Conservation (phyloP, 2,888 invertebrate genomes). For the Melanostoma scalare region DNA sequence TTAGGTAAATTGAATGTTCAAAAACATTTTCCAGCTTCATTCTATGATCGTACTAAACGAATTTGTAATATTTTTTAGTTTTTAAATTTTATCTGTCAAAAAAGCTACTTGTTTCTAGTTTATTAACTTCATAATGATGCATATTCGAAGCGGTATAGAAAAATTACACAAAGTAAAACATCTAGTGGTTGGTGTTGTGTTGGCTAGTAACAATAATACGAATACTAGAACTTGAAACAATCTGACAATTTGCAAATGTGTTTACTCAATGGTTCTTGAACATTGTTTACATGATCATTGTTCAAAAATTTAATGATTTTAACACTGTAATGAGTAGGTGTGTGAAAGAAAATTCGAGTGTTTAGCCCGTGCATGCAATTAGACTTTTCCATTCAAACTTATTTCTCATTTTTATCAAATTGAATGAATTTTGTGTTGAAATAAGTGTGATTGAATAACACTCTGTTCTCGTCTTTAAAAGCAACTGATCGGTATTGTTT, state of each 20-base stretch:
- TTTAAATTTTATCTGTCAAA: not conserved
- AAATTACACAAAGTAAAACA: too few species aligned
- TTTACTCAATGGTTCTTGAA: conserved; percentile 17
- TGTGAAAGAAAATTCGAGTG: not conserved
- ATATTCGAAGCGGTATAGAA: too few species aligned
- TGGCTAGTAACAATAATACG: too few species aligned
- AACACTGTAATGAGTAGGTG: conserved; percentile 33
- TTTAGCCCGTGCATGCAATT: conserved; percentile 20
- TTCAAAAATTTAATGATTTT: conserved; percentile 33
- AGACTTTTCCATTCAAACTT: not conserved
- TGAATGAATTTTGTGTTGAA: too few species aligned
- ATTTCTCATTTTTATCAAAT: too few species aligned
- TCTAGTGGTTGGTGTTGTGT: too few species aligned
- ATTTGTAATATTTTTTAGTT: not conserved
- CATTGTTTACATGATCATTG: conserved; percentile 44
- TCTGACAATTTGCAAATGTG: conserved; percentile 1
- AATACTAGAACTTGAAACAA: too few species aligned
- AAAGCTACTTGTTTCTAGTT: too few species aligned
- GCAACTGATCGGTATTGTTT: too few species aligned
- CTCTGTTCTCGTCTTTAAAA: too few species aligned
- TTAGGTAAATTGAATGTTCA: conserved; percentile 78
- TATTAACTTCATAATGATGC: too few species aligned
- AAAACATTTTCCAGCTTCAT: conserved; percentile 9
- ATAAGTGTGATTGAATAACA: too few species aligned
- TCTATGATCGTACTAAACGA: conserved; percentile 18